phyloP scores from a whole-genome alignment of 2,797 vertebrate genomes.

The Hafferia zeledoni region DNA sequence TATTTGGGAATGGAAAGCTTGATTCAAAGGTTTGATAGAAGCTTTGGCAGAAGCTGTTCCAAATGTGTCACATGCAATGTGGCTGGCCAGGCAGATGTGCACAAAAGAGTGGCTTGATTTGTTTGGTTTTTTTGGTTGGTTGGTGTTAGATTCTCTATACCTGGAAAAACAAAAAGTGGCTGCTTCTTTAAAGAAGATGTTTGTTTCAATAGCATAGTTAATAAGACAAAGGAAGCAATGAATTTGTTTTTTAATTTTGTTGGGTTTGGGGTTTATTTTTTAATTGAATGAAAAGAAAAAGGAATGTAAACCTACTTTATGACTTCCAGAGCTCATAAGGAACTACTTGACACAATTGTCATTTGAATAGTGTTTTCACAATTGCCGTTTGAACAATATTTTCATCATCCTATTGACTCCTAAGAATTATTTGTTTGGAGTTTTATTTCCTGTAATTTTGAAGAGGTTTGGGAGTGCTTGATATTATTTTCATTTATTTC shows the following conservation, averaged over 20 bases:
- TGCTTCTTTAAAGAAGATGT: not conserved
- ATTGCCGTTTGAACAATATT: not conserved
- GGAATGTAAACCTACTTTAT: not conserved
- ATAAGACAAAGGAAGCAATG: not conserved
- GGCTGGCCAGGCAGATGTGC: not conserved
- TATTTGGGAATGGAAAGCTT: not conserved
- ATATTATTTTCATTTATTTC: not conserved
- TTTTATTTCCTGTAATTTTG: not conserved
- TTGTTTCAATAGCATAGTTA: not conserved
- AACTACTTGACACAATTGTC: not conserved
- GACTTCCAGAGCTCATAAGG: not conserved
- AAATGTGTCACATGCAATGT: not conserved
- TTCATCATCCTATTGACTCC: not conserved
- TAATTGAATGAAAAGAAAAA: not conserved
- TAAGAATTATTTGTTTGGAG: not conserved
- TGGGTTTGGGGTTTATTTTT: not conserved
- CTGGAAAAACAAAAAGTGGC: not conserved
- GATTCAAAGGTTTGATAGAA: not conserved
- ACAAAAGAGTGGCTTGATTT: not conserved
- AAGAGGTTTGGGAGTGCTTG: not conserved
- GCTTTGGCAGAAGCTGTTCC: not conserved
- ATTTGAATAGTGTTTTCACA: conserved; percentile 1
- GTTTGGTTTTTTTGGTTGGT: not conserved
- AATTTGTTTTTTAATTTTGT: not conserved
- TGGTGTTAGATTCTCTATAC: not conserved